These are phyloP conservation scores for Pholis gunnellus DNA, from an alignment of 2,113 vertebrate genomes.

Conservation along the genomic window DNA sequence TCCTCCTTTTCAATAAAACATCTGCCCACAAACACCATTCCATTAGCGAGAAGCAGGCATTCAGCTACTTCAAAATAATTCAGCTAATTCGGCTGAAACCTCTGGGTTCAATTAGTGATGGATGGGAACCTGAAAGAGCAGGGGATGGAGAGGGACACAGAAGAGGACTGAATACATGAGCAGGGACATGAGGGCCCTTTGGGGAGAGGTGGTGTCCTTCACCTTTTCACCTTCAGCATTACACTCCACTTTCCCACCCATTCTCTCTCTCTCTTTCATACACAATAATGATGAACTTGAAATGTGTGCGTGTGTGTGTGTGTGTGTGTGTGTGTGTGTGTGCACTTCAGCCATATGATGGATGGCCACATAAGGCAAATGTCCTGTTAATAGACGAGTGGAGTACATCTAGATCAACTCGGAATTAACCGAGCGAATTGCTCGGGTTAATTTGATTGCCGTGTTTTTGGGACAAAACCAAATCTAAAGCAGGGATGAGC, in stretches of 20 bases:
- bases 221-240: slow-evolving; percentile 32
- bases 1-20: slow-evolving; percentile 76
- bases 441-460: slow-evolving; percentile 44
- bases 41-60: slow-evolving; percentile 66
- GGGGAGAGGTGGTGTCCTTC: slow-evolving; percentile 49
- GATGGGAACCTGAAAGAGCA: slow-evolving; percentile 43
- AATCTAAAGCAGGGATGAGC: slow-evolving; percentile 39
- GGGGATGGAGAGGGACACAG: slow-evolving; percentile 37
- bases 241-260: slow-evolving; percentile 28
- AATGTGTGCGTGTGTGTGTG: slow-evolving; percentile 11
- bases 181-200: slow-evolving; percentile 47
- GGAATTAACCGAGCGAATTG: slow-evolving; percentile 16
- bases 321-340: not conserved
- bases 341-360: slow-evolving; percentile 37
- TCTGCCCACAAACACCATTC: slow-evolving; percentile 60
- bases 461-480: slow-evolving; percentile 39
- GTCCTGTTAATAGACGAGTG: slow-evolving; percentile 47
- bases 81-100: slow-evolving; percentile 70
- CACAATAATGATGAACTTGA: slow-evolving; percentile 24
- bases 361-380: slow-evolving; percentile 49
- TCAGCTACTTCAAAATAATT: slow-evolving; percentile 72
- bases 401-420: slow-evolving; percentile 39
- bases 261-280: slow-evolving; percentile 12
- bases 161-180: slow-evolving; percentile 61
- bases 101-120: slow-evolving; percentile 71